A percentile compares a stretch with the other conserved stretches of the same genome.
Conservation (phyloP, 2,113 vertebrate species). For the Furnarius figulus region DNA sequence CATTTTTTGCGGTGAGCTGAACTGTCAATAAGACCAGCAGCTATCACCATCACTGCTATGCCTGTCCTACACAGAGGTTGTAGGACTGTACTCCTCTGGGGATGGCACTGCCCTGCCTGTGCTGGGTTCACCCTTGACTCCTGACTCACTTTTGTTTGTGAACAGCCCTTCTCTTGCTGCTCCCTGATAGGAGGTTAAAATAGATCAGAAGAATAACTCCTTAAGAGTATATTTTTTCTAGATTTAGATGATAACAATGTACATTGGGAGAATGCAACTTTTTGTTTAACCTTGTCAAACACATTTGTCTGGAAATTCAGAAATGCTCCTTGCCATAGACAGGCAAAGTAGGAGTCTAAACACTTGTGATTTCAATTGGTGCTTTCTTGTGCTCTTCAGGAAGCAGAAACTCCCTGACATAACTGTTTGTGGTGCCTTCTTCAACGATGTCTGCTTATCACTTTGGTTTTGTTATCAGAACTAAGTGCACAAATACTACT, state of each 20-base stretch:
- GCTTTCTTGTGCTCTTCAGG: not conserved
- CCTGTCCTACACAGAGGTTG: not conserved
- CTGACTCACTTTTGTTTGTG: not conserved
- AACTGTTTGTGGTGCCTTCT: not conserved
- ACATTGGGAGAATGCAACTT: not conserved
- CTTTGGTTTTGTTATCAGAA: not conserved
- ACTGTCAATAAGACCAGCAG: not conserved
- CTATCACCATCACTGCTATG: not conserved
- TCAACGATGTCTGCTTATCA: not conserved
- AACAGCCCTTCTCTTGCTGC: not conserved
- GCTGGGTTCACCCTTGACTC: not conserved
- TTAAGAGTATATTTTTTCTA: not conserved
- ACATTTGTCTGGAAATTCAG: not conserved
- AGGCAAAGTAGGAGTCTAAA: not conserved
- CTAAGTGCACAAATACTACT: not conserved
- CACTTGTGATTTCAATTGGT: not conserved
- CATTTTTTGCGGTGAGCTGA: not conserved
- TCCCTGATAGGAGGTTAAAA: not conserved
- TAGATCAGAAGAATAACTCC: not conserved
- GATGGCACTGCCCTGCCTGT: not conserved
- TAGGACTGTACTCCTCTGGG: too few relatives aligned
- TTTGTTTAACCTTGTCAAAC: not conserved
- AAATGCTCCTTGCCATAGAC: accelerated
- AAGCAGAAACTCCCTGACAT: not conserved
- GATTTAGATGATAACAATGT: not conserved